Percentiles rank a stretch among this genome's conserved stretches.
These are phyloP conservation scores for Eutolmus rufibarbis DNA, from an alignment of 2,888 invertebrate genomes.

Conservation along the genomic window DNA sequence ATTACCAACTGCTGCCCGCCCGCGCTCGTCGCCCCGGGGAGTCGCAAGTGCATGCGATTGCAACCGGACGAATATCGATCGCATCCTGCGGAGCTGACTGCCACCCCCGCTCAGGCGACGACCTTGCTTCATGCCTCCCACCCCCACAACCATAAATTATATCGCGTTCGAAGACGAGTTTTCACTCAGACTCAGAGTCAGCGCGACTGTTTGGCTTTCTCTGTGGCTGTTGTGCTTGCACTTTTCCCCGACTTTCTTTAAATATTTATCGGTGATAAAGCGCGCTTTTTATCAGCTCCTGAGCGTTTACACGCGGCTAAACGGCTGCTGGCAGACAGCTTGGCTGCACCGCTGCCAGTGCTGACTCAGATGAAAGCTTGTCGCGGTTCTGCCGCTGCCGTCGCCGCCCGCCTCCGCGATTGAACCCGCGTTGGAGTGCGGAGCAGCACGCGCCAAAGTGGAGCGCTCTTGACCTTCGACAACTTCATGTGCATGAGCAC, in stretches of 20 bases:
- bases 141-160: not conserved
- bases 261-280: slow-evolving; percentile 40
- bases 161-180: not conserved
- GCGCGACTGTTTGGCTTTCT: slow-evolving; percentile 2
- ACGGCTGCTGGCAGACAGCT: slow-evolving; percentile 29
- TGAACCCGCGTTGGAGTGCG: not conserved
- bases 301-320: slow-evolving; percentile 26
- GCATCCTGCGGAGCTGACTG: slow-evolving; percentile 5
- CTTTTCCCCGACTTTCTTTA: slow-evolving; percentile 17
- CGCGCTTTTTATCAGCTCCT: slow-evolving; percentile 25
- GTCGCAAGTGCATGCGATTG: not conserved
- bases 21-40: not conserved
- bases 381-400: not conserved
- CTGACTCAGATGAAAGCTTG: slow-evolving; percentile 31
- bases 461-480: slow-evolving; percentile 19
- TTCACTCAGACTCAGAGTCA: not conserved
- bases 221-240: not conserved
- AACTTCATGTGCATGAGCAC: not conserved
- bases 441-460: not conserved
- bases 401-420: not conserved
- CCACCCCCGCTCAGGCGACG: not conserved
- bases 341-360: slow-evolving; percentile 8
- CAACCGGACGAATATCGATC: not conserved
- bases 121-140: slow-evolving; percentile 12
- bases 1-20: slow-evolving; percentile 21